Conservation (phyloP, 2,797 vertebrate species). For the Microctenopoma stevenorrisi region DNA sequence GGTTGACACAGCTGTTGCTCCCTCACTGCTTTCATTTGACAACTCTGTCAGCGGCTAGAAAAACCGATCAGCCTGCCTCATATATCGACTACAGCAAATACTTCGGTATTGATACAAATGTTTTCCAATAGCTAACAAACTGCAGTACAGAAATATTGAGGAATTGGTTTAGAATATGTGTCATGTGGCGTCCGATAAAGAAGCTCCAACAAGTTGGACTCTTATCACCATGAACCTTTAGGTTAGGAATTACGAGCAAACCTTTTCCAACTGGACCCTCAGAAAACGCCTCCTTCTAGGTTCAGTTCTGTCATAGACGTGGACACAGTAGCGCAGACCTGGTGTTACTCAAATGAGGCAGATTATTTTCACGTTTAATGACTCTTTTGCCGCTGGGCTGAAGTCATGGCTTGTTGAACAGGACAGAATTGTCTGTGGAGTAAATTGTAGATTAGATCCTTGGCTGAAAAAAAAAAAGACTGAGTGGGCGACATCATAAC, state of each 20-base stretch:
- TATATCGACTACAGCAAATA: too few relatives aligned
- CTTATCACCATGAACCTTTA: background rate
- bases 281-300: background rate
- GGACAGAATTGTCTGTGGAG: conserved; percentile 7
- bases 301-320: background rate
- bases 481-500: conserved; percentile 14
- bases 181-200: too few relatives aligned
- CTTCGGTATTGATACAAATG: too few relatives aligned
- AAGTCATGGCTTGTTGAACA: conserved; percentile 9
- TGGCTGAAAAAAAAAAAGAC: background rate
- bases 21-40: too few relatives aligned
- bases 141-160: too few relatives aligned
- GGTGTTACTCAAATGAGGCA: background rate
- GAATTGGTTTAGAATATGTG: too few relatives aligned
- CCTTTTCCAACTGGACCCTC: background rate
- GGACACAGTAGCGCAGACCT: background rate
- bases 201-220: too few relatives aligned
- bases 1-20: too few relatives aligned
- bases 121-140: too few relatives aligned
- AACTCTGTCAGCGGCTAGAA: too few relatives aligned
- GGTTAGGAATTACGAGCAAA: background rate
- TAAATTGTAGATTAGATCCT: conserved; percentile 9
- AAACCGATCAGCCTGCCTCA: too few relatives aligned
- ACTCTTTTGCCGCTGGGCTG: background rate
- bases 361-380: conserved; percentile 37